A percentile compares a stretch with the other conserved stretches of the same genome.
phyloP scores from a whole-genome alignment of 2,113 vertebrate genomes.

The Mobula birostris region DNA sequence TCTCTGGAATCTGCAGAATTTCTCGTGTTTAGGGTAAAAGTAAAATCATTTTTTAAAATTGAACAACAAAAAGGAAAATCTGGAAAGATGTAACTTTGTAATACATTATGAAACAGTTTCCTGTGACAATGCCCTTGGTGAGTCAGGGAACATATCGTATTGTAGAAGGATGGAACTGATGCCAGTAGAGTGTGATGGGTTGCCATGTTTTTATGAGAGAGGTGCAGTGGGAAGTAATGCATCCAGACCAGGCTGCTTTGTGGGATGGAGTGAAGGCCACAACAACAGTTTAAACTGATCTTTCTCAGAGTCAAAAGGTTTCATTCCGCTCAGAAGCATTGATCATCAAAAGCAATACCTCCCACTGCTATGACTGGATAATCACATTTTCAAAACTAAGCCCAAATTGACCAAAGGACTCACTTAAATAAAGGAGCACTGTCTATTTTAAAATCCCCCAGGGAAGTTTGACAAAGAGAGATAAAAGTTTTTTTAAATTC shows the following conservation, averaged over 20 bases:
- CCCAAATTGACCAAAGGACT: not conserved
- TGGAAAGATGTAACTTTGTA: not conserved
- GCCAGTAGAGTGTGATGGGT: too few relatives aligned
- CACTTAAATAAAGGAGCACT: slow-evolving; percentile 8
- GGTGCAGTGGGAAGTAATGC: not conserved
- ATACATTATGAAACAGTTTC: not conserved
- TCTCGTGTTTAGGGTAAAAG: not conserved
- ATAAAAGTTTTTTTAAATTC: slow-evolving; percentile 20
- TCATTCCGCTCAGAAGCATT: not conserved
- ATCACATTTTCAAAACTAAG: slow-evolving; percentile 14
- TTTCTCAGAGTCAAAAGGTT: not conserved
- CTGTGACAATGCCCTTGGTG: not conserved
- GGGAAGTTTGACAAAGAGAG: not conserved
- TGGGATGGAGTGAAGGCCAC: not conserved
- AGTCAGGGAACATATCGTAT: not conserved
- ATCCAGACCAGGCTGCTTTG: not conserved
- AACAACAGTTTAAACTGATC: not conserved
- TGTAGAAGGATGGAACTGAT: not conserved
- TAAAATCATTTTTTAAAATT: not conserved
- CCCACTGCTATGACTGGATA: not conserved
- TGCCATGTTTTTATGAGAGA: not conserved
- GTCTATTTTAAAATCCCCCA: slow-evolving; percentile 15
- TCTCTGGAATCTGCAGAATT: not conserved
- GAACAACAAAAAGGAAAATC: not conserved
- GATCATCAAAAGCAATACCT: not conserved